phyloP scores from a whole-genome alignment of 2,888 invertebrate genomes.

The Deroplatys truncata region DNA sequence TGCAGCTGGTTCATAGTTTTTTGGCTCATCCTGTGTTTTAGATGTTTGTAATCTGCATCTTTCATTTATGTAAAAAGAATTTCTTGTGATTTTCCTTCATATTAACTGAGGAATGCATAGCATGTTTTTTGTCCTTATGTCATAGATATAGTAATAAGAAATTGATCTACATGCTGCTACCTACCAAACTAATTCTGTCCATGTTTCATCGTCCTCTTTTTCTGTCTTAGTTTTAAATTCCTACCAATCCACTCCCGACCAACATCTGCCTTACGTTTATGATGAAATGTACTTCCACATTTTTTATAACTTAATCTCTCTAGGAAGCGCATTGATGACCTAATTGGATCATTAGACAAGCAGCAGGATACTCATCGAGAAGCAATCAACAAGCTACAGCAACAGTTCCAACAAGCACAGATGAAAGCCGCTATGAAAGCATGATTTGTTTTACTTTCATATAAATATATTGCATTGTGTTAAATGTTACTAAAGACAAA shows the following conservation, averaged over 20 bases:
- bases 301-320: slow-evolving; percentile 33
- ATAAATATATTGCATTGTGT: neutral
- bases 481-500: neutral
- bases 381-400: slow-evolving; percentile 60
- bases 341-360: slow-evolving; percentile 65
- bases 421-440: slow-evolving; percentile 47
- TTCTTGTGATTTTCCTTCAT: too few species aligned
- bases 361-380: slow-evolving; percentile 69
- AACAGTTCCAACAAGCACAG: slow-evolving; percentile 59
- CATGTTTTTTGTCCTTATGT: too few species aligned
- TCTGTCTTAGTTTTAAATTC: neutral
- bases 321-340: slow-evolving; percentile 71
- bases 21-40: too few species aligned
- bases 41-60: too few species aligned
- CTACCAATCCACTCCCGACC: too few species aligned
- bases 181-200: too few species aligned
- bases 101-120: too few species aligned
- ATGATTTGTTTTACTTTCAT: neutral
- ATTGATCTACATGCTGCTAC: too few species aligned
- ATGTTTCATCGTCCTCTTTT: neutral
- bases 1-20: too few species aligned
- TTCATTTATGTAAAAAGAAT: too few species aligned
- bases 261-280: too few species aligned
- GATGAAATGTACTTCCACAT: neutral
- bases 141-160: too few species aligned